Evolutionary conservation across 1,140 invertebrate genomes (phyloP).

Genomic region (Amyelois transitella): DNA sequence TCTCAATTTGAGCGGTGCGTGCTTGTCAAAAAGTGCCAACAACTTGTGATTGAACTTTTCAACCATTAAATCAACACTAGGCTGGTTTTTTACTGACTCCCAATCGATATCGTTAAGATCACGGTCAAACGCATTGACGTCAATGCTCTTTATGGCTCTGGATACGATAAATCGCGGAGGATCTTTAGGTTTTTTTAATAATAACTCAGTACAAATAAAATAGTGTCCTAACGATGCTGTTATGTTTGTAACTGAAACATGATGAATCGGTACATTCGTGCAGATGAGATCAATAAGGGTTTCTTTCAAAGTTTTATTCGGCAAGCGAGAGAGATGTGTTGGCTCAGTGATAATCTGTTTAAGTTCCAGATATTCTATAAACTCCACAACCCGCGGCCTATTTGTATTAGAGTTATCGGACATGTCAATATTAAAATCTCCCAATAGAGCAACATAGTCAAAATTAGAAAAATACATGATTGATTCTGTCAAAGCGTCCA

Average conservation of each 20-base stretch:
- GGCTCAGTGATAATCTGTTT: slow-evolving; percentile 6
- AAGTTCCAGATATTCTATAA: slow-evolving; percentile 1
- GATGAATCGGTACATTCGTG: not conserved
- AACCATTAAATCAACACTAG: not conserved
- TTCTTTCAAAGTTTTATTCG: not conserved
- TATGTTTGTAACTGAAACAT: slow-evolving; percentile 1
- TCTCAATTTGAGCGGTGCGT: not conserved
- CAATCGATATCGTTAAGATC: not conserved
- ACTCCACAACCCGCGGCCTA: not conserved
- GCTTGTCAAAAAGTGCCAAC: not conserved
- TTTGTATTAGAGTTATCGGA: not conserved
- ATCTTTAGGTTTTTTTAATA: not conserved
- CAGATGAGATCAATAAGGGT: slow-evolving; percentile 6
- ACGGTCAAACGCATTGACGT: not conserved
- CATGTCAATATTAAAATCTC: slow-evolving; percentile 8
- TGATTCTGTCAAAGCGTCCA: not conserved
- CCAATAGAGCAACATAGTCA: slow-evolving; percentile 1
- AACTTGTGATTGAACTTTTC: not conserved
- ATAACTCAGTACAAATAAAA: not conserved
- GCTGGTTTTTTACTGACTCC: not conserved
- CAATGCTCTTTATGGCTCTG: not conserved
- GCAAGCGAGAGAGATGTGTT: slow-evolving; percentile 6
- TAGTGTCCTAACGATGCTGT: not conserved
- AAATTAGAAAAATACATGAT: not conserved
- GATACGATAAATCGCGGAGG: not conserved